Percentiles rank a stretch among this genome's conserved stretches.
Conservation (phyloP, 1,140 invertebrate genomes). For the Drosophila melanogaster region Release_6_plus_ISO1_MT NC_004354.4:20575501-20576000, state of each 20-base stretch:
- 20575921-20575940: too few relatives aligned
- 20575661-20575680: conserved; percentile 70
- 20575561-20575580: conserved; percentile 80
- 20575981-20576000: too few relatives aligned
- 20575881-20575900: too few relatives aligned
- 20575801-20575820: conserved; percentile 48
- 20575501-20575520: conserved; percentile 69
- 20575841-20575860: conserved; percentile 25
- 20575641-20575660: conserved; percentile 17
- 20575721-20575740: conserved; percentile 61
- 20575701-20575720: conserved; percentile 83
- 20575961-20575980: too few relatives aligned
- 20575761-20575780: conserved; percentile 14
- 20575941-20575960: too few relatives aligned
- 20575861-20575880: not conserved
- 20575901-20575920: too few relatives aligned
- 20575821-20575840: conserved; percentile 33
- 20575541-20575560: conserved; percentile 83
- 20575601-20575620: not conserved
- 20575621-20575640: conserved; percentile 17
- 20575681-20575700: conserved; percentile 83
- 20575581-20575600: conserved; percentile 56
- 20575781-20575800: not conserved
- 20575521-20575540: conserved; percentile 83
- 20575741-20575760: conserved; percentile 47